These are phyloP conservation scores for Pristionchus arcanus DNA, from an alignment of 2,888 invertebrate genomes.

Conservation along the genomic window DNA sequence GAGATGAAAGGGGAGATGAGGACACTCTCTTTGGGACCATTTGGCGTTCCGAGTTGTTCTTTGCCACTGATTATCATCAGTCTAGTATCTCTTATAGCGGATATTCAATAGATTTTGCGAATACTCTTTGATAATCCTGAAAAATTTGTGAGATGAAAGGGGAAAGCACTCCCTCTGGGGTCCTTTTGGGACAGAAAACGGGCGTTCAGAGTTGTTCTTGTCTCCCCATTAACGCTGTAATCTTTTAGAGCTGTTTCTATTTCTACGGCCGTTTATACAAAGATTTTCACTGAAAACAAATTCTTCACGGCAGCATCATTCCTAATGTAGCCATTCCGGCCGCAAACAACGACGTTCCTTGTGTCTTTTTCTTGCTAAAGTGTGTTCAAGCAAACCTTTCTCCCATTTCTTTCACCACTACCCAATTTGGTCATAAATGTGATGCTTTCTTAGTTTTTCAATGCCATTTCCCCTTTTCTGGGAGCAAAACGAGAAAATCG, in stretches of 20 bases:
- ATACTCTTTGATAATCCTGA: not conserved
- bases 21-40: not conserved
- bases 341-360: not conserved
- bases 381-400: not conserved
- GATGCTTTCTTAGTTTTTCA: too few species aligned
- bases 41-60: not conserved
- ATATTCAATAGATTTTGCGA: not conserved
- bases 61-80: too few species aligned
- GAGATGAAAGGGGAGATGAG: too few species aligned
- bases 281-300: not conserved
- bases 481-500: too few species aligned
- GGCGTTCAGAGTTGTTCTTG: not conserved
- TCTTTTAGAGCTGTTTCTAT: not conserved
- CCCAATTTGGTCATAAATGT: too few species aligned
- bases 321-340: not conserved
- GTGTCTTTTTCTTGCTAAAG: not conserved
- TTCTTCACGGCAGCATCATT: not conserved
- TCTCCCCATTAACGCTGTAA: not conserved
- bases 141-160: not conserved
- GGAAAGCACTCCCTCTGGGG: not conserved
- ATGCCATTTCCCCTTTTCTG: too few species aligned
- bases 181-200: not conserved
- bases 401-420: not conserved
- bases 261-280: not conserved
- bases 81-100: not conserved